These are phyloP conservation scores for Copidosoma floridanum DNA, from an alignment of 1,140 invertebrate genomes.

Conservation along the genomic window DNA sequence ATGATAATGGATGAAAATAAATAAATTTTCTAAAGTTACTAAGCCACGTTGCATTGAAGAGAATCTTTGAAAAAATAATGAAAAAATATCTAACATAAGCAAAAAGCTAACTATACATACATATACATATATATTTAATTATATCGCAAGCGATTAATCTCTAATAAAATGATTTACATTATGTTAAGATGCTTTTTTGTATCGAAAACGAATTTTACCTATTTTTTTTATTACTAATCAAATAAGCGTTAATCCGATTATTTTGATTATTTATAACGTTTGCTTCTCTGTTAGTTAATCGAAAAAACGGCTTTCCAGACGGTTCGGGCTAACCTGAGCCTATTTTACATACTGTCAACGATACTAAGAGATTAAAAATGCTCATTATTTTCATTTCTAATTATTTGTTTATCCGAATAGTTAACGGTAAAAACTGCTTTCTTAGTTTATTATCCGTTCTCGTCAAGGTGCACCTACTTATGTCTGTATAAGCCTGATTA, in stretches of 20 bases:
- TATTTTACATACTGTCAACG: slow-evolving; percentile 28
- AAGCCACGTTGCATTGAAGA: not conserved
- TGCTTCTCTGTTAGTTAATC: slow-evolving; percentile 35
- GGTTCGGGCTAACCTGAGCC: slow-evolving; percentile 26
- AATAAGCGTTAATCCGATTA: slow-evolving; percentile 37
- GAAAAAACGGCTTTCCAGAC: slow-evolving; percentile 29
- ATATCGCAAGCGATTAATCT: slow-evolving; percentile 33
- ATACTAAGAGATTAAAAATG: slow-evolving; percentile 24
- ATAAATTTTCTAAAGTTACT: slow-evolving; percentile 26
- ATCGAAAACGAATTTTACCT: slow-evolving; percentile 38
- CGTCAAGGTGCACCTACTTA: not conserved
- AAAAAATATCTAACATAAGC: not conserved
- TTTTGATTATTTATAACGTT: slow-evolving; percentile 41
- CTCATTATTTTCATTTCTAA: slow-evolving; percentile 12
- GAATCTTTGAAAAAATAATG: not conserved
- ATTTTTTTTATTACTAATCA: slow-evolving; percentile 33
- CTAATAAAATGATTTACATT: slow-evolving; percentile 35
- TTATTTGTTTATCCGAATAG: not conserved
- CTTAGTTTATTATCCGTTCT: not conserved
- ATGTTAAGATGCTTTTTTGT: slow-evolving; percentile 20
- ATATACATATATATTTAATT: slow-evolving; percentile 6
- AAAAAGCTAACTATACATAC: slow-evolving; percentile 17
- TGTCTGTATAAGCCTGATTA: slow-evolving; percentile 18
- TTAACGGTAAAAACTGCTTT: not conserved
- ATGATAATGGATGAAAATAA: slow-evolving; percentile 32